Evolutionary conservation across 2,113 vertebrate species (phyloP).

Genomic region (Crypturellus undulatus): DNA sequence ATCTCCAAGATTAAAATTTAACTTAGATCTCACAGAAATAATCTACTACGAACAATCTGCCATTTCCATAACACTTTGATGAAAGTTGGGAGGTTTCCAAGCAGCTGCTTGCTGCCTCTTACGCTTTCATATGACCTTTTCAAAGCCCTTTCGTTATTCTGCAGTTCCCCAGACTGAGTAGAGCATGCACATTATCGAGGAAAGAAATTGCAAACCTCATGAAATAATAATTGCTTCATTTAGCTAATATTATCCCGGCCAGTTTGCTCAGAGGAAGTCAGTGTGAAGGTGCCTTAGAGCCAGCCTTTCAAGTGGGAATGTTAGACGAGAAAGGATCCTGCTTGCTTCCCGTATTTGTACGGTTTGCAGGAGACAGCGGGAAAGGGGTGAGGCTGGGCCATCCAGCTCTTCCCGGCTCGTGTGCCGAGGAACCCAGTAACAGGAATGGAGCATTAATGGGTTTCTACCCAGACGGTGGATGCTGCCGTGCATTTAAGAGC

Average conservation of each 20-base stretch:
- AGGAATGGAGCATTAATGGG: not conserved
- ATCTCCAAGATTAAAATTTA: not conserved
- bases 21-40: not conserved
- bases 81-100: not conserved
- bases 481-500: not conserved
- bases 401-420: not conserved
- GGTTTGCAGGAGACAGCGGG: not conserved
- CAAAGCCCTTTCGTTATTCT: not conserved
- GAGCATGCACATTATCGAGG: not conserved
- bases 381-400: not conserved
- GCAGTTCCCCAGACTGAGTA: not conserved
- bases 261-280: not conserved
- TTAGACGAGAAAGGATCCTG: not conserved
- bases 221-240: not conserved
- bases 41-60: not conserved
- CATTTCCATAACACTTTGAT: not conserved
- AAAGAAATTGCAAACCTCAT: not conserved
- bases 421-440: not conserved
- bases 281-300: not conserved
- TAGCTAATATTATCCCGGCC: fast-evolving
- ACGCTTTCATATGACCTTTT: not conserved
- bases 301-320: not conserved
- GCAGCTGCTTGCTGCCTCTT: slow-evolving; percentile 27
- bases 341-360: not conserved
- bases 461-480: not conserved